A percentile compares a stretch with the other conserved stretches of the same genome.
Conservation (phyloP, 2,113 vertebrate species). For the Procavia capensis region DNA sequence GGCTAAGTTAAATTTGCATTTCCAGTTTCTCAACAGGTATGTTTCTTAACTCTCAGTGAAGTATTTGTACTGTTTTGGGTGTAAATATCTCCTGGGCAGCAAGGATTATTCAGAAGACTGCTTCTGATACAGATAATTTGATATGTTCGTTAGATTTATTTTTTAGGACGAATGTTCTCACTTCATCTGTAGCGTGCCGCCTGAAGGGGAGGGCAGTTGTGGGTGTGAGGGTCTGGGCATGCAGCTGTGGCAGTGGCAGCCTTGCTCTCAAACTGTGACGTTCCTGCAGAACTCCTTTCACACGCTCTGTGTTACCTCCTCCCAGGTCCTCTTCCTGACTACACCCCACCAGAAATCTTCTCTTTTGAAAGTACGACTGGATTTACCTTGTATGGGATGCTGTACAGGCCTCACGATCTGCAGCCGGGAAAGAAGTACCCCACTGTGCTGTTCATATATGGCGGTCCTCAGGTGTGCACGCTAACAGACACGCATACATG, state of each 20-base stretch:
- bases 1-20: neutral
- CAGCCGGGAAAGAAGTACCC: slow-evolving; percentile 91
- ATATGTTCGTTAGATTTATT: slow-evolving; percentile 6
- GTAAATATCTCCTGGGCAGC: neutral
- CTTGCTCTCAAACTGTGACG: neutral
- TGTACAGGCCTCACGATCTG: slow-evolving; percentile 90
- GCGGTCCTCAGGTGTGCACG: slow-evolving; percentile 89
- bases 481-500: neutral
- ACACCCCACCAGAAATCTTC: slow-evolving; percentile 90
- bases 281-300: neutral
- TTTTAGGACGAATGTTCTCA: neutral
- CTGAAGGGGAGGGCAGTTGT: neutral
- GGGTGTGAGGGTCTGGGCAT: neutral
- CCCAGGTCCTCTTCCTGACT: slow-evolving; percentile 89
- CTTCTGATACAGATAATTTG: slow-evolving; percentile 39
- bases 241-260: too few relatives aligned
- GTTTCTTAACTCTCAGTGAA: slow-evolving; percentile 16
- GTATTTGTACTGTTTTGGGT: neutral
- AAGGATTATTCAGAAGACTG: neutral
- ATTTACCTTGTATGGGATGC: slow-evolving; percentile 90
- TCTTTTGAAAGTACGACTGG: slow-evolving; percentile 90
- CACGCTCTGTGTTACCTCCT: slow-evolving; percentile 13
- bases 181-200: slow-evolving; percentile 41
- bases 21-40: neutral
- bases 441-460: slow-evolving; percentile 91